Conservation (phyloP, 2,888 invertebrate species). For the Tanypteryx hageni region DNA sequence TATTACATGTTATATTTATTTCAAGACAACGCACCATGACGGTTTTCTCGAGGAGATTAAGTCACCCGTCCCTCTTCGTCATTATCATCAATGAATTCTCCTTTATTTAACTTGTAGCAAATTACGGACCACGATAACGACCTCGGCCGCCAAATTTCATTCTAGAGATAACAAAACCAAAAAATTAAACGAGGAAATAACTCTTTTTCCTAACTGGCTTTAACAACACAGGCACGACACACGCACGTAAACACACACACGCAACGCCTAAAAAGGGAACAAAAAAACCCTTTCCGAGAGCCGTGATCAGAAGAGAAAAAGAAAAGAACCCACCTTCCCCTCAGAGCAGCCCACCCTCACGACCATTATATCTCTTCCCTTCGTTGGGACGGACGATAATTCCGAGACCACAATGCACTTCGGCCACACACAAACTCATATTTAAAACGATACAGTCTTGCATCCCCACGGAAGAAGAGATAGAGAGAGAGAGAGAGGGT, state of each 20-base stretch:
- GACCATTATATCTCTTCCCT: constrained; percentile 4
- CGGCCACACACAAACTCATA: constrained; percentile 52
- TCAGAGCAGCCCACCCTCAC: background rate
- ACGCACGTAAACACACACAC: background rate
- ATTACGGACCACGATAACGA: too few species aligned
- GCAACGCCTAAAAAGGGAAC: background rate
- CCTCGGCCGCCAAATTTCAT: too few species aligned
- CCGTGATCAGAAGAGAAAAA: background rate
- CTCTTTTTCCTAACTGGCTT: too few species aligned
- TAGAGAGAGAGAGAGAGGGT: background rate
- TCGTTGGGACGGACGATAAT: constrained; percentile 1
- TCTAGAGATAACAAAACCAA: too few species aligned
- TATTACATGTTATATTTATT: too few species aligned
- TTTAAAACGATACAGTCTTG: constrained; percentile 58
- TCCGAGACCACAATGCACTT: constrained; percentile 30
- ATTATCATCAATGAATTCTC: too few species aligned
- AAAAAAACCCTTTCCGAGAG: background rate
- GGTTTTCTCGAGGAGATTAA: too few species aligned
- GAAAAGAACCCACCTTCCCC: background rate
- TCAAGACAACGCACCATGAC: too few species aligned
- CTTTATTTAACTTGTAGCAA: too few species aligned
- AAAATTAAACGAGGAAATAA: too few species aligned
- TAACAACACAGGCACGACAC: background rate
- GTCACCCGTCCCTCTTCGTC: too few species aligned
- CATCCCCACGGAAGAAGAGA: background rate